Percentiles rank a stretch among this genome's conserved stretches.
These are phyloP conservation scores for Pollenia amentaria DNA, from an alignment of 2,888 invertebrate species.

Conservation along the genomic window DNA sequence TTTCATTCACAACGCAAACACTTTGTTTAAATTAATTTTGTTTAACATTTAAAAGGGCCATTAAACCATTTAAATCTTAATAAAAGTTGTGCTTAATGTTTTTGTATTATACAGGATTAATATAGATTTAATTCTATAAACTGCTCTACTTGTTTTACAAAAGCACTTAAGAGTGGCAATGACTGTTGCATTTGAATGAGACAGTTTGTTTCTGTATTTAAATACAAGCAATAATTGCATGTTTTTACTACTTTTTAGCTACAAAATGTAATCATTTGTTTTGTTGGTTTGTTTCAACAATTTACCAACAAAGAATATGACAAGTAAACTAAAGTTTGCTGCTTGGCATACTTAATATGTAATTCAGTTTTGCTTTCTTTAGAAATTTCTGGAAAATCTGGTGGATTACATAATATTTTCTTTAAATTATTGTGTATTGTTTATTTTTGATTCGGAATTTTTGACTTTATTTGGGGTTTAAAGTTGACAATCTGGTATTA, in stretches of 20 bases:
- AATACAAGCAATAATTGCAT: conserved; percentile 18
- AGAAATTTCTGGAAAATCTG: too few species aligned
- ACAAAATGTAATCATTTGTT: not conserved
- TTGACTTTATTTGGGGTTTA: too few species aligned
- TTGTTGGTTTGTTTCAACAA: too few species aligned
- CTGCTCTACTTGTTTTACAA: not conserved
- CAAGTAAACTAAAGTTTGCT: too few species aligned
- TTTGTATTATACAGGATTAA: conserved; percentile 5
- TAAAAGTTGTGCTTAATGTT: conserved; percentile 28
- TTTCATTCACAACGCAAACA: not conserved
- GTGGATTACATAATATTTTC: too few species aligned
- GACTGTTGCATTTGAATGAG: not conserved
- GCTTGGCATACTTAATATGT: too few species aligned
- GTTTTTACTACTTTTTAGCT: conserved; percentile 6
- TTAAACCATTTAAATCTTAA: conserved; percentile 32
- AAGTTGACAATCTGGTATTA: too few species aligned
- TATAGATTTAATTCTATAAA: conserved; percentile 18
- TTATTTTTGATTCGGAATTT: too few species aligned
- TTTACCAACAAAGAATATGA: too few species aligned
- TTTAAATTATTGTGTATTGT: too few species aligned
- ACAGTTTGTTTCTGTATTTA: conserved; percentile 2
- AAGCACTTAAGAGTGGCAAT: not conserved
- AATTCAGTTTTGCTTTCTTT: too few species aligned
- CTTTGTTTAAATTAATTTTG: conserved; percentile 15
- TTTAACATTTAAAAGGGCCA: not conserved